Conservation (phyloP, 2,113 vertebrate species). For the Calyptomena viridis region DNA sequence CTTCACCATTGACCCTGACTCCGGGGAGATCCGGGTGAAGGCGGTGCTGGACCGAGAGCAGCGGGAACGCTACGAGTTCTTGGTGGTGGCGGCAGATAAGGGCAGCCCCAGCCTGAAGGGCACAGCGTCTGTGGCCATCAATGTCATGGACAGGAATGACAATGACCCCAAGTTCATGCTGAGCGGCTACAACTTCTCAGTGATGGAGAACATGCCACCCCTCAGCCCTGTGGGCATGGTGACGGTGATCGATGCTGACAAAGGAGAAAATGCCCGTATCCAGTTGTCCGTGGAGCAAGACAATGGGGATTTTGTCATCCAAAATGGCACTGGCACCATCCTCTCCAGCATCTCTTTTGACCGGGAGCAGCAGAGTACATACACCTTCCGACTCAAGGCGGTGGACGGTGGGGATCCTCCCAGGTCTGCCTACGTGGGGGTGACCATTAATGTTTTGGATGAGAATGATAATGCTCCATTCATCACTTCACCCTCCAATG, state of each 20-base stretch:
- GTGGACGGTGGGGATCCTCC: conserved; percentile 90
- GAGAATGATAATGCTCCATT: conserved; percentile 97
- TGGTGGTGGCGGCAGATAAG: conserved; percentile 89
- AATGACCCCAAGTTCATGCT: conserved; percentile 98
- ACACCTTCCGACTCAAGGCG: conserved; percentile 93
- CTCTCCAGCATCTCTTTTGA: conserved; percentile 96
- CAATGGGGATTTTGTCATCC: conserved; percentile 94
- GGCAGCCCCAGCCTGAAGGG: conserved; percentile 91
- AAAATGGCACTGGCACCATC: conserved; percentile 95
- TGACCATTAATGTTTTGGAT: conserved; percentile 95
- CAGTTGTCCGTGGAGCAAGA: conserved; percentile 91
- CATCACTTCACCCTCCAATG: conserved; percentile 92
- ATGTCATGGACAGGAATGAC: conserved; percentile 93
- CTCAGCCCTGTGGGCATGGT: conserved; percentile 96
- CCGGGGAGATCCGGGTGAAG: conserved; percentile 86
- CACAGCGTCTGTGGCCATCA: conserved; percentile 89
- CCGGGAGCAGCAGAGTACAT: conserved; percentile 94
- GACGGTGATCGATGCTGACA: conserved; percentile 90
- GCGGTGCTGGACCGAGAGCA: conserved; percentile 89
- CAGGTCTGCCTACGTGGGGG: conserved; percentile 90
- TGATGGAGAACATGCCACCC: conserved; percentile 92
- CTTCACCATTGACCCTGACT: conserved; percentile 86
- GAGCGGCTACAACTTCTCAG: conserved; percentile 94
- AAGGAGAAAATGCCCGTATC: conserved; percentile 89
- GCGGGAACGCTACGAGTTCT: conserved; percentile 86